Conservation (phyloP, 2,113 vertebrate genomes). For the Chlorodrepanis virens region DNA sequence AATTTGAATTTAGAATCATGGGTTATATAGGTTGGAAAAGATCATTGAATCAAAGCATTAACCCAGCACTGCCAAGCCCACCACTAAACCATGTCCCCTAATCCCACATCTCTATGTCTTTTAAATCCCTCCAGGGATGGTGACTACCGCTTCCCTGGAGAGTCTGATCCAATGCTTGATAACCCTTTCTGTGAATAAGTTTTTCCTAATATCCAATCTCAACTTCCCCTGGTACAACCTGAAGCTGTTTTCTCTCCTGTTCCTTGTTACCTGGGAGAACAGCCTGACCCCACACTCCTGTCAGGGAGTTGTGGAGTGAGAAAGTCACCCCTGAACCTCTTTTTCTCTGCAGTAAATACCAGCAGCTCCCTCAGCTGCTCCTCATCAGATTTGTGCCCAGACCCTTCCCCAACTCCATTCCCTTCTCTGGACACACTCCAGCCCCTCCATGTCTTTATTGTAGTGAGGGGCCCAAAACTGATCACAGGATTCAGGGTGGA, state of each 20-base stretch:
- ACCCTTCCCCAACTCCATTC: fast-evolving
- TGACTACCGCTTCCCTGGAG: background rate
- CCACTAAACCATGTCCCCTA: background rate
- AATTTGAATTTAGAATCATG: background rate
- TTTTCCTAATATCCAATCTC: background rate
- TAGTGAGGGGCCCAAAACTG: background rate
- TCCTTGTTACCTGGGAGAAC: background rate
- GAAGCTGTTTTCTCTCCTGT: background rate
- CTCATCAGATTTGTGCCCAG: background rate
- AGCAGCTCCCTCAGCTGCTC: background rate
- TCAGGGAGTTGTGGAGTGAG: background rate
- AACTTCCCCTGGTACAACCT: background rate
- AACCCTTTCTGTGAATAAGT: background rate
- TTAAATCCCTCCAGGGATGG: background rate
- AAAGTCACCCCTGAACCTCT: background rate
- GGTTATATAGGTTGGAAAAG: background rate
- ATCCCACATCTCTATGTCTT: background rate
- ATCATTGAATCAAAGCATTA: fast-evolving
- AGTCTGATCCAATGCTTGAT: background rate
- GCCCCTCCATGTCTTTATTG: background rate
- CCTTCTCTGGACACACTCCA: fast-evolving
- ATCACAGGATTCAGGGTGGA: fast-evolving
- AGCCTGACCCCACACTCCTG: fast-evolving
- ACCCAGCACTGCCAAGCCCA: background rate
- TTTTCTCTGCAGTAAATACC: background rate